Percentiles rank a stretch among this genome's conserved stretches.
phyloP scores from a whole-genome alignment of 2,113 vertebrate genomes.

The Neotoma lepida region DNA sequence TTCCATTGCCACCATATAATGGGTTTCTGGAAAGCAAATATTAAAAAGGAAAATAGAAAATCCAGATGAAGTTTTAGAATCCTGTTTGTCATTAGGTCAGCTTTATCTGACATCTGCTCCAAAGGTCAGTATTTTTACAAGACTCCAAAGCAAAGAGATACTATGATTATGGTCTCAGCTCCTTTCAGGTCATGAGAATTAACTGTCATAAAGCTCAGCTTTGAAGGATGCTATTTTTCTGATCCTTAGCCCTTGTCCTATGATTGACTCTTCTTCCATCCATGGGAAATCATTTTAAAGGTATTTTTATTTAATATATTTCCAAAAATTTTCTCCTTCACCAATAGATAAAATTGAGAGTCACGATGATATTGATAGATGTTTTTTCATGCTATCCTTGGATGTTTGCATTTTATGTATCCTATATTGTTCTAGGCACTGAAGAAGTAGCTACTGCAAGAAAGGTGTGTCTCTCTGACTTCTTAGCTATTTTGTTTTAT shows the following conservation, averaged over 20 bases:
- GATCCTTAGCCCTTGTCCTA: background rate
- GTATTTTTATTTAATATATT: background rate
- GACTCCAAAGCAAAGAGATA: background rate
- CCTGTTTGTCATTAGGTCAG: conserved; percentile 1
- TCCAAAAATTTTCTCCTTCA: background rate
- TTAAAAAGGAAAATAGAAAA: conserved; percentile 59
- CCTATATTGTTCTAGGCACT: background rate
- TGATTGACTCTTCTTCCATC: background rate
- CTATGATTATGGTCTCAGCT: background rate
- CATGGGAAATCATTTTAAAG: background rate
- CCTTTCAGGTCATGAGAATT: background rate
- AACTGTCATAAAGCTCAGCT: background rate
- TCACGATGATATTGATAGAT: background rate
- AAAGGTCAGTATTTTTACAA: background rate
- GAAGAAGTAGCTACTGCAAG: background rate
- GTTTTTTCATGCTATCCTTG: background rate
- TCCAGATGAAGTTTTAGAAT: conserved; percentile 40
- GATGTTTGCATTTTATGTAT: background rate
- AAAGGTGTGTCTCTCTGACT: background rate
- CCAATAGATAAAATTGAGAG: background rate
- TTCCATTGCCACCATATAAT: conserved; percentile 68
- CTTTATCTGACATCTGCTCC: background rate
- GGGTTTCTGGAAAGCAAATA: conserved; percentile 45
- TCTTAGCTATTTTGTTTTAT: background rate
- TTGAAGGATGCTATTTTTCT: background rate